Evolutionary conservation across 2,888 invertebrate genomes (phyloP).

Genomic region (Blastobasis lacticolella): DNA sequence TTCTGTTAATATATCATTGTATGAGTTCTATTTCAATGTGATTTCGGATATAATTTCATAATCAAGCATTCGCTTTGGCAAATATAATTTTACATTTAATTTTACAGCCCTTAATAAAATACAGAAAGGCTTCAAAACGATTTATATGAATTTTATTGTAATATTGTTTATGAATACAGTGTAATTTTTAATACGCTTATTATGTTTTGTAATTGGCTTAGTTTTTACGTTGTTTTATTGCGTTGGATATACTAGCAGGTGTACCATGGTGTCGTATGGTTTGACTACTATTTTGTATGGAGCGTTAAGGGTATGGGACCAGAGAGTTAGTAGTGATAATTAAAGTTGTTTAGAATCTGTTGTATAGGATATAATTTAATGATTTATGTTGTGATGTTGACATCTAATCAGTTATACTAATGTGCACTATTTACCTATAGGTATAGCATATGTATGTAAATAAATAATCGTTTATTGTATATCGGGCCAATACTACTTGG

Average conservation of each 20-base stretch:
- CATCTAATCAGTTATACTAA: constrained; percentile 52
- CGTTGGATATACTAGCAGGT: background rate
- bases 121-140: too few species aligned
- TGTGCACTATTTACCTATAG: constrained; percentile 44
- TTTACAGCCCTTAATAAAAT: too few species aligned
- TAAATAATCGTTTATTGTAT: background rate
- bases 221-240: background rate
- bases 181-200: too few species aligned
- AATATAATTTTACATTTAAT: too few species aligned
- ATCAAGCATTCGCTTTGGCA: too few species aligned
- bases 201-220: background rate
- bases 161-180: too few species aligned
- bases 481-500: background rate
- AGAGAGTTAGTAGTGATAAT: constrained; percentile 38
- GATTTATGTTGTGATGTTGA: constrained; percentile 48
- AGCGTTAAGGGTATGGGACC: constrained; percentile 42
- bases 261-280: background rate
- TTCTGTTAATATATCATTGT: too few species aligned
- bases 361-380: constrained; percentile 27
- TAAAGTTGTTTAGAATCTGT: constrained; percentile 33
- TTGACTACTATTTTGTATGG: constrained; percentile 29
- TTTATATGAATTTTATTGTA: too few species aligned
- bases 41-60: too few species aligned
- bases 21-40: too few species aligned
- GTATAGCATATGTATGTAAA: constrained; percentile 34